Conservation (phyloP, 2,888 invertebrate genomes). For the Phrixothrix hirtus region DNA sequence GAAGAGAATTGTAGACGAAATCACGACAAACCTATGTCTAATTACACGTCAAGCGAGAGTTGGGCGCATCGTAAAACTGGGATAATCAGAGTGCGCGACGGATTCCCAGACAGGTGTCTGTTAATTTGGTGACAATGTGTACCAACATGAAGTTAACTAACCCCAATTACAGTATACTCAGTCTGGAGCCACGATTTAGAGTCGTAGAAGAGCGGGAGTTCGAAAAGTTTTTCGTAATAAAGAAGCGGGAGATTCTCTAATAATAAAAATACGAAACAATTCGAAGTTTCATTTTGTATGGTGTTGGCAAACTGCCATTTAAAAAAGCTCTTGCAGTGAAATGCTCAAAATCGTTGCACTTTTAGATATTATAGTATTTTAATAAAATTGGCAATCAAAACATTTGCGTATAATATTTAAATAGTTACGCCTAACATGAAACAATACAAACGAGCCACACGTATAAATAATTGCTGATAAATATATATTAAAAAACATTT, state of each 20-base stretch:
- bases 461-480: no score
- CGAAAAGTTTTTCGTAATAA: constrained; percentile 40
- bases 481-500: no score
- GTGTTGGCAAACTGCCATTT: constrained; percentile 41
- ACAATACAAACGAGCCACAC: no score
- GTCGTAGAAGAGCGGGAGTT: constrained; percentile 28
- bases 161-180: constrained; percentile 41
- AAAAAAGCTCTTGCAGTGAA: constrained; percentile 26
- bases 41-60: constrained; percentile 42
- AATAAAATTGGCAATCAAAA: no score
- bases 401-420: no score
- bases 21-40: constrained; percentile 47
- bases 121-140: constrained; percentile 52
- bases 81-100: constrained; percentile 59
- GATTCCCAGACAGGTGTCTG: constrained; percentile 50
- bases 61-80: constrained; percentile 62
- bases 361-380: constrained; percentile 29
- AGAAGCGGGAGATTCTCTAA: constrained; percentile 42
- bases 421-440: no score
- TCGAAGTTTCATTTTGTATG: constrained; percentile 42
- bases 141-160: constrained; percentile 46
- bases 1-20: constrained; percentile 35
- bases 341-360: constrained; percentile 28
- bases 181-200: constrained; percentile 31
- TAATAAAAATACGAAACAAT: constrained; percentile 44